phyloP scores from a whole-genome alignment of 2,888 invertebrate species.

The Eupithecia exiguata region DNA sequence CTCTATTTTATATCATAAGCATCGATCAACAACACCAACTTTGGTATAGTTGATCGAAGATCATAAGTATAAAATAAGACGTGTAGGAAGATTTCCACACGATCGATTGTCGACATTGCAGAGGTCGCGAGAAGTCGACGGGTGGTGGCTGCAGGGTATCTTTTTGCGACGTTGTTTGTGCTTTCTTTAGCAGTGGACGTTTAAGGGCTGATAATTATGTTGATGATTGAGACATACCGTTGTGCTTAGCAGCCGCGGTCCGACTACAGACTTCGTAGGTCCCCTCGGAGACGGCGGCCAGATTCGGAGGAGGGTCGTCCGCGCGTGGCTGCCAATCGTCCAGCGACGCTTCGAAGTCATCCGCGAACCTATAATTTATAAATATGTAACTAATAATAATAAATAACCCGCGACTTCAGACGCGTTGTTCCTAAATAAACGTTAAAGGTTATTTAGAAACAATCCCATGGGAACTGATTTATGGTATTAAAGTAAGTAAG shows the following conservation, averaged over 20 bases:
- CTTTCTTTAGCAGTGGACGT: background rate
- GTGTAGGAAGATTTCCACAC: background rate
- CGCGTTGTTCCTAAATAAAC: too few species aligned
- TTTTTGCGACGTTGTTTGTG: background rate
- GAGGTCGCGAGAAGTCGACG: background rate
- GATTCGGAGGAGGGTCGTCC: conserved; percentile 92
- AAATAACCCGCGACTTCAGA: too few species aligned
- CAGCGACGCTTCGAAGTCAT: conserved; percentile 97
- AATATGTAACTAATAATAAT: too few species aligned
- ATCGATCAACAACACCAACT: too few species aligned
- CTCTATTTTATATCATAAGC: too few species aligned
- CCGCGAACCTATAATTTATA: conserved; percentile 87
- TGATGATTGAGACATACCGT: conserved; percentile 69
- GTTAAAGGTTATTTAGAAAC: too few species aligned
- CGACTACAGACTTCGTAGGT: conserved; percentile 98
- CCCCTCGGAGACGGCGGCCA: conserved; percentile 99
- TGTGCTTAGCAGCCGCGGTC: conserved; percentile 93
- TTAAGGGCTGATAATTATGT: background rate
- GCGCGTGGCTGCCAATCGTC: conserved; percentile 98
- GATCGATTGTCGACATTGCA: background rate
- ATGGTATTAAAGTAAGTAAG: too few species aligned
- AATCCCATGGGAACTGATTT: too few species aligned
- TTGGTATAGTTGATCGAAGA: too few species aligned
- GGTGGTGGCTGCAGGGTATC: background rate
- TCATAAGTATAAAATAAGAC: too few species aligned